Percentiles rank a stretch among this genome's conserved stretches.
phyloP scores from a whole-genome alignment of 2,888 invertebrate genomes.

The Calameuta idolon region DNA sequence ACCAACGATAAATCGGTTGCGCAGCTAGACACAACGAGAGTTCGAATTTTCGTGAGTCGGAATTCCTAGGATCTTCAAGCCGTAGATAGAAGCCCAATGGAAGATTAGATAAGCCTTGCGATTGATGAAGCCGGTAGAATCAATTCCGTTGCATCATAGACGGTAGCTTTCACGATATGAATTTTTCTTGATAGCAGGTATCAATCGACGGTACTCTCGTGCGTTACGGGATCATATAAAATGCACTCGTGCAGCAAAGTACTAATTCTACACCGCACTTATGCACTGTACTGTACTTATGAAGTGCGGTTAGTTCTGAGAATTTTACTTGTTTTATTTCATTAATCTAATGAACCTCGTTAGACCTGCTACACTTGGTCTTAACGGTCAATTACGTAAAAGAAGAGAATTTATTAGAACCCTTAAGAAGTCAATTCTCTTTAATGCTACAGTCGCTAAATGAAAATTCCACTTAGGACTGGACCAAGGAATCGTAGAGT shows the following conservation, averaged over 20 bases:
- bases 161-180: not conserved
- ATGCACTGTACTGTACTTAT: not conserved
- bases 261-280: not conserved
- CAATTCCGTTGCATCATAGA: not conserved
- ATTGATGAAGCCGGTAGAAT: not conserved
- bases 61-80: not conserved
- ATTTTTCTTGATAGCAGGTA: not conserved
- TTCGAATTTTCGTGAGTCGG: not conserved
- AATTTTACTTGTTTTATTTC: not conserved
- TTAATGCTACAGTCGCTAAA: not conserved
- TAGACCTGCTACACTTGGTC: not conserved
- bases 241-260: not conserved
- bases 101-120: not conserved
- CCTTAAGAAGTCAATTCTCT: not conserved
- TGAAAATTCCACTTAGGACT: not conserved
- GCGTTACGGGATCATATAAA: not conserved
- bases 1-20: not conserved
- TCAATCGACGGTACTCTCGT: not conserved
- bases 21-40: not conserved
- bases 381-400: not conserved
- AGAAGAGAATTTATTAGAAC: not conserved
- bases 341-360: not conserved
- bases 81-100: not conserved
- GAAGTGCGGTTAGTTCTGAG: not conserved
- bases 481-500: not conserved